Evolutionary conservation across 2,113 vertebrate genomes (phyloP).

Genomic region (Alosa alosa): DNA sequence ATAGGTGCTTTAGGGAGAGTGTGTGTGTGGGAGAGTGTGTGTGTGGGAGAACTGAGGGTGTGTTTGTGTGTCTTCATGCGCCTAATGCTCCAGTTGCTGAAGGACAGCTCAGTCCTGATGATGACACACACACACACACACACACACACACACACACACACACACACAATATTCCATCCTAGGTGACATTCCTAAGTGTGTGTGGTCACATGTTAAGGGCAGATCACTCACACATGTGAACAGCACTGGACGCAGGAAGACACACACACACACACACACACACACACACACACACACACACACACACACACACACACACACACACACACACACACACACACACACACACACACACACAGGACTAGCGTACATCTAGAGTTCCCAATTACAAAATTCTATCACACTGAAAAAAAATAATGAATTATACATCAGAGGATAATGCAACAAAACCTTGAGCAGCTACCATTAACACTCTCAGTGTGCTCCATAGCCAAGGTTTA

Average conservation of each 20-base stretch:
- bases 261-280: neutral
- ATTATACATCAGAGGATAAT: neutral
- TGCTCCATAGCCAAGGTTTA: neutral
- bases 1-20: neutral
- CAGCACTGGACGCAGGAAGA: neutral
- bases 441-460: neutral
- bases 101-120: constrained; percentile 16
- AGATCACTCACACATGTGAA: neutral
- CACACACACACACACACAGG: neutral
- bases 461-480: neutral
- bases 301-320: neutral
- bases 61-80: constrained; percentile 23
- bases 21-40: constrained; percentile 17
- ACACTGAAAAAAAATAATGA: neutral
- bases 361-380: neutral
- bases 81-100: constrained; percentile 28
- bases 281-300: neutral
- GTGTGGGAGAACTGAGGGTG: constrained; percentile 18
- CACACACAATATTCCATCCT: neutral
- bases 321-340: neutral
- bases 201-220: neutral
- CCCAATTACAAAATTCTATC: neutral
- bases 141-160: neutral
- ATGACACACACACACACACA: constrained; percentile 15
- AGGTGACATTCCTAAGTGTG: neutral